Conservation (phyloP, 23 tunicate genomes). For the Halocynthia aurantium region DNA sequence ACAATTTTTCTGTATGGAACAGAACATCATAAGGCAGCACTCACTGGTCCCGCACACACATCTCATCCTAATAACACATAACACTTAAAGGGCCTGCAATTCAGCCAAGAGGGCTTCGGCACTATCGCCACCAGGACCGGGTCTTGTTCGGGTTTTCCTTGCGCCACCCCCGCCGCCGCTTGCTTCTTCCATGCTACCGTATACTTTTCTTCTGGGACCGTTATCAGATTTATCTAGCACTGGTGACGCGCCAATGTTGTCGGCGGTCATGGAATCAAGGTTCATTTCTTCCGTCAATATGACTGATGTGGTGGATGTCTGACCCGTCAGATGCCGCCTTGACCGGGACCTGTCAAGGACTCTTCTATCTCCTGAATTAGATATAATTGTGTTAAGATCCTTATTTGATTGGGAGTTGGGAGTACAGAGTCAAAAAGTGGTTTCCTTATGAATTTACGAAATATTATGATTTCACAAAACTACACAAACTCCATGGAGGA, state of each 20-base stretch:
- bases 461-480: too few relatives aligned
- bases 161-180: constrained; percentile 5
- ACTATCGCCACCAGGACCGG: constrained; percentile 7
- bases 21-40: too few relatives aligned
- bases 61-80: neutral
- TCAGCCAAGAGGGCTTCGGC: constrained; percentile 52
- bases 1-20: too few relatives aligned
- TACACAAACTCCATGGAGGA: too few relatives aligned
- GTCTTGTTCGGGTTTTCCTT: neutral
- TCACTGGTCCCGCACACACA: neutral
- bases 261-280: constrained; percentile 58
- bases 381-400: neutral
- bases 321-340: constrained; percentile 39
- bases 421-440: too few relatives aligned
- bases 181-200: constrained; percentile 64
- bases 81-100: constrained; percentile 29
- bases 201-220: constrained; percentile 29
- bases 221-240: constrained; percentile 1
- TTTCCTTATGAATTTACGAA: too few relatives aligned
- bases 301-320: constrained; percentile 23
- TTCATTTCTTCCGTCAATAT: constrained; percentile 24
- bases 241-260: constrained; percentile 50
- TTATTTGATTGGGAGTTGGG: neutral
- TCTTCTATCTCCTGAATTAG: constrained; percentile 43
- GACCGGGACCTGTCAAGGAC: constrained; percentile 71